phyloP scores from a whole-genome alignment of 2,797 vertebrate species.

The Gobionotothen gibberifrons region DNA sequence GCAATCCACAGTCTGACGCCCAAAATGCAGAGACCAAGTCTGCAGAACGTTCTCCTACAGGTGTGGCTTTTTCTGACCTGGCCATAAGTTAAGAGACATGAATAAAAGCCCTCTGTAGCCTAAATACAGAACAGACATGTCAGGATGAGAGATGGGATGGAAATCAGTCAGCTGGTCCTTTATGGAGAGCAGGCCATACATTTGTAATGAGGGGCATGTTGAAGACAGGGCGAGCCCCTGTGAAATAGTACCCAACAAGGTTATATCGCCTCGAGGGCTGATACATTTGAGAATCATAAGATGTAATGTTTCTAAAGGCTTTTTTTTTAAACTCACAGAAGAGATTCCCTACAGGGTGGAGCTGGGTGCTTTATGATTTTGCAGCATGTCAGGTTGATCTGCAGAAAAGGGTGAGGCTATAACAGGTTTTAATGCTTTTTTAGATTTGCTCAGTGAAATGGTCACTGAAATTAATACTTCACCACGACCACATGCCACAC shows the following conservation, averaged over 20 bases:
- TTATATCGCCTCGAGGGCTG: background rate
- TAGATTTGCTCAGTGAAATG: background rate
- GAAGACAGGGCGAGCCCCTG: conserved; percentile 27
- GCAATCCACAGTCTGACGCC: conserved; percentile 23
- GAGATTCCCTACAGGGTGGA: conserved; percentile 42
- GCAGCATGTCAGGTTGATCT: conserved; percentile 25
- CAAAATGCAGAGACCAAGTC: conserved; percentile 22
- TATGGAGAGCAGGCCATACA: conserved; percentile 51
- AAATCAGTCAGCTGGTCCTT: conserved; percentile 45
- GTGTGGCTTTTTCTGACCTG: conserved; percentile 67
- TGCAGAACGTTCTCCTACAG: conserved; percentile 59
- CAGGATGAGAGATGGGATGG: conserved; percentile 23
- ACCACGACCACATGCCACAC: background rate
- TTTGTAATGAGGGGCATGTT: conserved; percentile 60
- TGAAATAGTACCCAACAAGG: conserved; percentile 19
- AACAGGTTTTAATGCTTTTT: conserved; percentile 2
- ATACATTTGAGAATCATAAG: conserved; percentile 20
- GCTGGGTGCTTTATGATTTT: conserved; percentile 33
- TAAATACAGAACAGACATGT: conserved; percentile 7
- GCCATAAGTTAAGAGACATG: conserved; percentile 42
- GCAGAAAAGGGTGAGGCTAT: background rate
- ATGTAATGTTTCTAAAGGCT: background rate
- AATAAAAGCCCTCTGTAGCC: conserved; percentile 13
- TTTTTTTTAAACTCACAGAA: background rate
- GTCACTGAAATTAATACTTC: background rate